These are phyloP conservation scores for Romanogobio albipinnatus DNA, from an alignment of 2,113 vertebrate genomes.

Conservation along the genomic window DNA sequence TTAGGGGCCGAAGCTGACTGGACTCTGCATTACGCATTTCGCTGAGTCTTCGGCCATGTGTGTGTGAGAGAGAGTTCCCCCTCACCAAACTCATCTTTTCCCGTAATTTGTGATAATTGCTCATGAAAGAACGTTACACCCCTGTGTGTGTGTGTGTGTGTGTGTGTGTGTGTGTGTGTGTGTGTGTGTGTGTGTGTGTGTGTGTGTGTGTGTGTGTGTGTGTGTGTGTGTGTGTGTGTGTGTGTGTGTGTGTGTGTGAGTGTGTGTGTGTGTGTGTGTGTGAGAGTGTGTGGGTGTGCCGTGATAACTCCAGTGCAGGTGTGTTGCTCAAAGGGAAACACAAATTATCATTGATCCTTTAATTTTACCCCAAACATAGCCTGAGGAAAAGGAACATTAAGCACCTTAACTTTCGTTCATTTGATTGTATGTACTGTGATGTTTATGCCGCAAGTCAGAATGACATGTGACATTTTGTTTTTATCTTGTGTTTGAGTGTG, in stretches of 20 bases:
- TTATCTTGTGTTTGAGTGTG: not conserved
- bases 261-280: not conserved
- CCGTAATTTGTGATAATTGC: slow-evolving; percentile 37
- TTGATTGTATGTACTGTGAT: not conserved
- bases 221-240: slow-evolving; percentile 41
- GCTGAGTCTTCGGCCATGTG: slow-evolving; percentile 48
- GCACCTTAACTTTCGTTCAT: not conserved
- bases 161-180: slow-evolving; percentile 46
- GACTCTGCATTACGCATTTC: slow-evolving; percentile 61
- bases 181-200: slow-evolving; percentile 41
- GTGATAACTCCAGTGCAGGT: slow-evolving; percentile 67
- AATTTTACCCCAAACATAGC: slow-evolving; percentile 65
- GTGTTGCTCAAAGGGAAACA: slow-evolving; percentile 72
- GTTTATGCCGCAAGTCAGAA: not conserved
- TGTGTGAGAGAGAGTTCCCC: not conserved
- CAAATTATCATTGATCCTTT: slow-evolving; percentile 77
- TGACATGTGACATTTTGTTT: slow-evolving; percentile 23
- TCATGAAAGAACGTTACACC: slow-evolving; percentile 50
- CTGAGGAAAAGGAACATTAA: slow-evolving; percentile 51
- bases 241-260: slow-evolving; percentile 37
- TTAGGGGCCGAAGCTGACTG: slow-evolving; percentile 57
- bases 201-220: slow-evolving; percentile 41
- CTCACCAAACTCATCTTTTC: slow-evolving; percentile 32
- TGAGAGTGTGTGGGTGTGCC: slow-evolving; percentile 31
- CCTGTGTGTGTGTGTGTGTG: slow-evolving; percentile 42